A percentile compares a stretch with the other conserved stretches of the same genome.
Evolutionary conservation across 2,888 invertebrate species (phyloP).

Genomic region (Colletes collaris): DNA sequence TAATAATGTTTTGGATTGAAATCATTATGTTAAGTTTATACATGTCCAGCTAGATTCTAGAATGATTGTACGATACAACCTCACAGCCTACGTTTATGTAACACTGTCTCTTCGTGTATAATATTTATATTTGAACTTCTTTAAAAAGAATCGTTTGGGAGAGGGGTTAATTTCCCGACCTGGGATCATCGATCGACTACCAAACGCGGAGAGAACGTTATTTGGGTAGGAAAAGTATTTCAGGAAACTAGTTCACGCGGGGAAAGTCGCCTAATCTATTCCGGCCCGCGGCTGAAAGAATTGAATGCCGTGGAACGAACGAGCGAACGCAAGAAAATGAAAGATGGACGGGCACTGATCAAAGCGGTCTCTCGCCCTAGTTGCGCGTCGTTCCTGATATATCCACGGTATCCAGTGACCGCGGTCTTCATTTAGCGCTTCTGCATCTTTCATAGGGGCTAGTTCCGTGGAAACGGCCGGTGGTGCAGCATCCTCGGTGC

Average conservation of each 20-base stretch:
- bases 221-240: conserved; percentile 15
- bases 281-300: conserved; percentile 25
- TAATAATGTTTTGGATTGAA: too few species aligned
- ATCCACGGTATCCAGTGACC: conserved; percentile 49
- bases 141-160: too few species aligned
- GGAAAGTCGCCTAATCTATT: conserved; percentile 29
- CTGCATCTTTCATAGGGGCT: conserved; percentile 69
- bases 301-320: conserved; percentile 43
- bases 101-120: too few species aligned
- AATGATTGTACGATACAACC: too few species aligned
- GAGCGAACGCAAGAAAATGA: conserved; percentile 49
- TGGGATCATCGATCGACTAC: conserved; percentile 18
- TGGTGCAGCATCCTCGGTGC: conserved; percentile 29
- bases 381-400: conserved; percentile 46
- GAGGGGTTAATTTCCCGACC: too few species aligned
- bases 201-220: not conserved
- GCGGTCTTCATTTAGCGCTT: conserved; percentile 72
- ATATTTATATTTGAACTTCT: too few species aligned
- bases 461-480: conserved; percentile 39
- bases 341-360: conserved; percentile 49
- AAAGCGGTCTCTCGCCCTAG: conserved; percentile 44
- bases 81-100: too few species aligned
- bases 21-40: too few species aligned
- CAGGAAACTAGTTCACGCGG: conserved; percentile 33
- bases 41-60: too few species aligned